Conservation (phyloP, 1,140 invertebrate genomes). For the Hyles euphorbiae region DNA sequence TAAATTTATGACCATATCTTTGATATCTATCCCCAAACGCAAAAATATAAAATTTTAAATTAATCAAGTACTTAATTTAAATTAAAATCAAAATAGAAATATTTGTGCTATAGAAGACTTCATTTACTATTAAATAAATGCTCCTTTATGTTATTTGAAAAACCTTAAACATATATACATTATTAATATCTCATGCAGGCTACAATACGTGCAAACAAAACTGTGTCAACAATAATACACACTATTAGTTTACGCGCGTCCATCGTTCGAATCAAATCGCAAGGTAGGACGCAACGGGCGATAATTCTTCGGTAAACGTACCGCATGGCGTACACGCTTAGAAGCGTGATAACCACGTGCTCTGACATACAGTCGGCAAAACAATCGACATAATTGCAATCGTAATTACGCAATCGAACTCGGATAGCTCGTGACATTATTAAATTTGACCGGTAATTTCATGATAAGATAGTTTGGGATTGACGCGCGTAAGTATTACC, state of each 20-base stretch:
- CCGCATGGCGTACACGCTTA: slow-evolving; percentile 9
- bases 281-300: background rate
- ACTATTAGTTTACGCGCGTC: background rate
- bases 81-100: no score
- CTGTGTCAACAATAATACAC: background rate
- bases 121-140: no score
- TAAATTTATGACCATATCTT: no score
- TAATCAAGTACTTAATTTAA: no score
- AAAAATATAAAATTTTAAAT: no score
- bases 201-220: no score
- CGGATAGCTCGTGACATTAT: slow-evolving; percentile 3
- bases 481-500: background rate
- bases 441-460: background rate
- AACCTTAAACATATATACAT: no score
- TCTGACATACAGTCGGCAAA: slow-evolving; percentile 11
- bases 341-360: slow-evolving; percentile 15
- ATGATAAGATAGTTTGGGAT: background rate
- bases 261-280: background rate
- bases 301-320: slow-evolving; percentile 1
- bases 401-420: background rate
- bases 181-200: no score
- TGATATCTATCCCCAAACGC: no score
- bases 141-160: no score
- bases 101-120: no score
- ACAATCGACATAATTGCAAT: slow-evolving; percentile 7